These are phyloP conservation scores for Plebejus argus DNA, from an alignment of 2,888 invertebrate genomes.

Conservation along the genomic window DNA sequence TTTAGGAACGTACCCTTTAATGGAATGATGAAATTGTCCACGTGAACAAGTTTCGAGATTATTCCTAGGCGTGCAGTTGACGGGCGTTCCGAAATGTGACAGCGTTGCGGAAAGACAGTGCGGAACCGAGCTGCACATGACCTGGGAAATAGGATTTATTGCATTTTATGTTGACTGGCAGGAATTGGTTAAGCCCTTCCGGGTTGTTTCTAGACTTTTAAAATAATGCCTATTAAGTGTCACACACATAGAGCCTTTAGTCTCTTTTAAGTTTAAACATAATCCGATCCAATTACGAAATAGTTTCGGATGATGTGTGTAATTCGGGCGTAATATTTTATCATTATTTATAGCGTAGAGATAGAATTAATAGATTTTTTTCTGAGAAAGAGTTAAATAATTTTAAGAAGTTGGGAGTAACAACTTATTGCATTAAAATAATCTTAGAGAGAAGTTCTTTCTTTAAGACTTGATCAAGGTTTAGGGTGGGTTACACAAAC, in stretches of 20 bases:
- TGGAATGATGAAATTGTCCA: not conserved
- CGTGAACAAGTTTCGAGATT: not conserved
- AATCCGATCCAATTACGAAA: not conserved
- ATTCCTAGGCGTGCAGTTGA: not conserved
- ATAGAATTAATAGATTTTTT: too few relatives aligned
- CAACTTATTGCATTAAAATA: too few relatives aligned
- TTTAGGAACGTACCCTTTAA: not conserved
- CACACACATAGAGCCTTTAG: not conserved
- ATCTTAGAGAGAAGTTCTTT: too few relatives aligned
- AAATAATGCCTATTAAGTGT: not conserved
- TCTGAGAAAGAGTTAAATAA: too few relatives aligned
- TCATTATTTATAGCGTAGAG: not conserved
- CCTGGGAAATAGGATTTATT: not conserved
- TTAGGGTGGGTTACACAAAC: too few relatives aligned
- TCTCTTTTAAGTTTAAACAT: not conserved
- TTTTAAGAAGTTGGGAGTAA: too few relatives aligned
- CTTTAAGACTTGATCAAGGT: too few relatives aligned
- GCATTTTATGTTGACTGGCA: constrained; percentile 15
- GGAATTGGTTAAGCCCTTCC: not conserved
- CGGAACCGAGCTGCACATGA: not conserved
- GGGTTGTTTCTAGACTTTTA: not conserved
- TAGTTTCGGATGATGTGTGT: not conserved
- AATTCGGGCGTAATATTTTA: not conserved
- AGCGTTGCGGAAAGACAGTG: not conserved
- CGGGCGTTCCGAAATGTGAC: constrained; percentile 1